Evolutionary conservation across 2,888 invertebrate genomes (phyloP).

Genomic region (Rotaria magnacalcarata): DNA sequence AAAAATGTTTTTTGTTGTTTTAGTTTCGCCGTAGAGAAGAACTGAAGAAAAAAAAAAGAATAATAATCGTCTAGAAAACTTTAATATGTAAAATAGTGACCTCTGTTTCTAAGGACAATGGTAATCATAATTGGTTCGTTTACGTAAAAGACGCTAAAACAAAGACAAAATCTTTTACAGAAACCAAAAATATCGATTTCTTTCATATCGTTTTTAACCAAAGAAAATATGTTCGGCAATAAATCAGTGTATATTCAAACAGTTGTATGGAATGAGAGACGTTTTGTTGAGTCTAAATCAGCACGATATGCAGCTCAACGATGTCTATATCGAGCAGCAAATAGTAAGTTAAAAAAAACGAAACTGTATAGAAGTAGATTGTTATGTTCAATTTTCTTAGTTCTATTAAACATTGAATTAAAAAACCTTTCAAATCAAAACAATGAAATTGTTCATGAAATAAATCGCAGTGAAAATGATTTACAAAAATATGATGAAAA

Average conservation of each 20-base stretch:
- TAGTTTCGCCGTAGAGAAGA: too few relatives aligned
- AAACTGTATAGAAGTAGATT: too few relatives aligned
- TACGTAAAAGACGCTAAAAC: background rate
- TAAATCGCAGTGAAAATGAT: background rate
- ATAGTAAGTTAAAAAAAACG: background rate
- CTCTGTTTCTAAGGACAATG: background rate
- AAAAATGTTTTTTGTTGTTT: too few relatives aligned
- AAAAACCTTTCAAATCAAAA: background rate
- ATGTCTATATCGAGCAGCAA: background rate
- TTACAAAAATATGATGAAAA: slow-evolving; percentile 23
- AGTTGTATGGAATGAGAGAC: slow-evolving; percentile 1
- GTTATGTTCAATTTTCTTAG: background rate
- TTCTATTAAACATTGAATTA: background rate
- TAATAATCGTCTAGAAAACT: background rate
- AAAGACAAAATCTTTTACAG: background rate
- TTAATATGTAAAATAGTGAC: background rate
- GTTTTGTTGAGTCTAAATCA: background rate
- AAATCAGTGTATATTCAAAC: slow-evolving; percentile 5
- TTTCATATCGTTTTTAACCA: background rate
- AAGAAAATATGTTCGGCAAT: background rate
- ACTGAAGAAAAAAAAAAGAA: background rate
- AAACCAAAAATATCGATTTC: background rate
- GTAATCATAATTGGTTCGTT: background rate
- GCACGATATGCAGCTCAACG: background rate
- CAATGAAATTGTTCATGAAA: slow-evolving; percentile 9